These are phyloP conservation scores for Phyllostomus hastatus DNA, from an alignment of 2,113 vertebrate genomes.

Conservation along the genomic window DNA sequence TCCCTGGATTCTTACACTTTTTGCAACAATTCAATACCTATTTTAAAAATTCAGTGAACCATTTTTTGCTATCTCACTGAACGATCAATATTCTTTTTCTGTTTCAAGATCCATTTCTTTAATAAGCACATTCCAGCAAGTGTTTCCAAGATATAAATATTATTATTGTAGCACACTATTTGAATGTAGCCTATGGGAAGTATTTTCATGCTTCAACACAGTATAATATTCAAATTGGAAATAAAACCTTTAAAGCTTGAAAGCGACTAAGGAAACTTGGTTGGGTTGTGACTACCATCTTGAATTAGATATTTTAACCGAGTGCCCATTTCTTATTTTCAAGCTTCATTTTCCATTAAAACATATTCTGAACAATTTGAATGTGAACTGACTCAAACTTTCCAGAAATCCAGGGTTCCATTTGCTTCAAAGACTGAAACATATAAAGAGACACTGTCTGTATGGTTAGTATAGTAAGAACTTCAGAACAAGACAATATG, in stretches of 20 bases:
- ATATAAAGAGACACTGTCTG: not conserved
- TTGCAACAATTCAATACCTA: constrained; percentile 47
- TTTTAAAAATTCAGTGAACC: constrained; percentile 43
- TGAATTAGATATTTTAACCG: constrained; percentile 38
- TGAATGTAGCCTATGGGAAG: constrained; percentile 56
- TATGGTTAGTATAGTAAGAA: not conserved
- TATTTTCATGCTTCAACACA: constrained; percentile 57
- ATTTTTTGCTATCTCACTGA: constrained; percentile 51
- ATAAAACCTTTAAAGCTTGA: constrained; percentile 63
- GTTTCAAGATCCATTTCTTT: constrained; percentile 62
- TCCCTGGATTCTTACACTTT: not conserved
- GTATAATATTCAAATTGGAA: constrained; percentile 68
- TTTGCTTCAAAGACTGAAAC: constrained; percentile 45
- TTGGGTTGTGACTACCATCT: constrained; percentile 52
- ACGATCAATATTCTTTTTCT: constrained; percentile 50
- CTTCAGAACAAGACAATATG: not conserved
- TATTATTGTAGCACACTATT: constrained; percentile 39
- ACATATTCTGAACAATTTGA: constrained; percentile 40
- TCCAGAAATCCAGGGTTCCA: constrained; percentile 21
- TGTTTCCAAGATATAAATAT: constrained; percentile 54
- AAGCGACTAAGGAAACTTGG: not conserved
- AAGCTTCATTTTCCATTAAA: constrained; percentile 65
- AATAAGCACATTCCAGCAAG: constrained; percentile 44
- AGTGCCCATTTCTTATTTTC: constrained; percentile 30
- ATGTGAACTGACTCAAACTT: constrained; percentile 16